Percentiles rank a stretch among this genome's conserved stretches.
These are phyloP conservation scores for Stenurella melanura DNA, from an alignment of 2,888 invertebrate genomes.

Conservation along the genomic window DNA sequence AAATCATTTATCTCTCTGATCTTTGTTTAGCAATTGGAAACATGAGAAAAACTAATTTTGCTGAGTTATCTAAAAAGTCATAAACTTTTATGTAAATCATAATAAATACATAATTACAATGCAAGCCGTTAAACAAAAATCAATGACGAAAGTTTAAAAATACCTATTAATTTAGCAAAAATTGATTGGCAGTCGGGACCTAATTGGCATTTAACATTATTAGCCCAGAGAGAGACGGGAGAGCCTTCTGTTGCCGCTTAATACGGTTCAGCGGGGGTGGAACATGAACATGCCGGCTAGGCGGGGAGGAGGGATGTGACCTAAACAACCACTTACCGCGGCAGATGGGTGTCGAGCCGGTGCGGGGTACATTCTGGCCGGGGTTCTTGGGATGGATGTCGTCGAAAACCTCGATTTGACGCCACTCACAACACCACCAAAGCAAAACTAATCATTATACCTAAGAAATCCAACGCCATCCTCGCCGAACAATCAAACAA, in stretches of 20 bases:
- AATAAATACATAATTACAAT: no score
- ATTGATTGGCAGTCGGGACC: slow-evolving; percentile 33
- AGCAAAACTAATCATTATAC: slow-evolving; percentile 44
- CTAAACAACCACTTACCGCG: slow-evolving; percentile 78
- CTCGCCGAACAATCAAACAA: slow-evolving; percentile 37
- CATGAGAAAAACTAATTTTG: no score
- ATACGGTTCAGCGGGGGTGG: slow-evolving; percentile 40
- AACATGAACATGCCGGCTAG: slow-evolving; percentile 27
- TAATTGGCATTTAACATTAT: slow-evolving; percentile 29
- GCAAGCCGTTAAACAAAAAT: background rate
- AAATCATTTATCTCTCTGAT: background rate
- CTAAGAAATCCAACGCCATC: slow-evolving; percentile 50
- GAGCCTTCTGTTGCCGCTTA: slow-evolving; percentile 31
- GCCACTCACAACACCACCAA: slow-evolving; percentile 42
- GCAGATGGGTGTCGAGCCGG: slow-evolving; percentile 86
- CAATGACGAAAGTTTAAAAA: background rate
- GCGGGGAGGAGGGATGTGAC: slow-evolving; percentile 42
- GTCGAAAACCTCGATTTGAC: slow-evolving; percentile 29
- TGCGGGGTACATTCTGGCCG: slow-evolving; percentile 81
- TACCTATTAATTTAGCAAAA: slow-evolving; percentile 19
- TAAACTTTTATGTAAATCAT: no score
- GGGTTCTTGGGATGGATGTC: slow-evolving; percentile 45
- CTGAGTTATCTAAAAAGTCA: no score
- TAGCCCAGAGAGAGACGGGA: slow-evolving; percentile 47
- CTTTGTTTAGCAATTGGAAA: no score